Conservation (phyloP, 2,113 vertebrate genomes). For the Myxocyprinus asiaticus region DNA sequence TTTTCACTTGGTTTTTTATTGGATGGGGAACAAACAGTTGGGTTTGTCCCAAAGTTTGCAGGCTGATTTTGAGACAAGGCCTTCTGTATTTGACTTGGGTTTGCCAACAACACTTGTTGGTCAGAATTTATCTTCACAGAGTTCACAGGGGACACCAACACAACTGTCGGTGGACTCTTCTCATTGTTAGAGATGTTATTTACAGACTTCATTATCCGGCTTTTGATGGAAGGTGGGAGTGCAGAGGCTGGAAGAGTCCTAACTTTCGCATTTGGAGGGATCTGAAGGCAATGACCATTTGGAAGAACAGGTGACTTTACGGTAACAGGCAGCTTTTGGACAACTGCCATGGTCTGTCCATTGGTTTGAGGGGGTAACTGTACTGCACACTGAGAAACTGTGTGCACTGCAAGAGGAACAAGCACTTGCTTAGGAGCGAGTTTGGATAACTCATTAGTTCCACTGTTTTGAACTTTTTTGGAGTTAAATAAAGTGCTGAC, state of each 20-base stretch:
- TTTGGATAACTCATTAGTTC: constrained; percentile 53
- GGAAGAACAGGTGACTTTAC: constrained; percentile 70
- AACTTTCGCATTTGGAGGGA: constrained; percentile 80
- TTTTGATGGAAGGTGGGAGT: constrained; percentile 76
- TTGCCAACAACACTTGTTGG: constrained; percentile 56
- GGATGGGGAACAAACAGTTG: constrained; percentile 56
- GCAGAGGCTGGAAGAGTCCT: constrained; percentile 77
- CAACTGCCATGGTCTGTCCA: constrained; percentile 57
- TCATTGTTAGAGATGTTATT: constrained; percentile 54
- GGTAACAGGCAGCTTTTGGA: constrained; percentile 65
- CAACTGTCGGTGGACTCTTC: constrained; percentile 66
- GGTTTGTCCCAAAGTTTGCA: constrained; percentile 37
- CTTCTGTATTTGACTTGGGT: constrained; percentile 57
- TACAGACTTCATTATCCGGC: constrained; percentile 73
- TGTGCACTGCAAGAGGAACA: constrained; percentile 56
- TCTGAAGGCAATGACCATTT: constrained; percentile 81
- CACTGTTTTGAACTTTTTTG: constrained; percentile 57
- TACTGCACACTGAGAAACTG: constrained; percentile 59
- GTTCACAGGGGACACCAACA: constrained; percentile 81
- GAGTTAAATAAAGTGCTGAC: constrained; percentile 54
- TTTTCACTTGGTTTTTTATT: constrained; percentile 53
- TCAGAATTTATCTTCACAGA: constrained; percentile 68
- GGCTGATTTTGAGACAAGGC: constrained; percentile 40
- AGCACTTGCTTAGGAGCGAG: constrained; percentile 58
- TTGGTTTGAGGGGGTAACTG: constrained; percentile 58